Evolutionary conservation across 2,888 invertebrate genomes (phyloP), one percentile per base, ranked within the genome.

Genomic region (Cistogaster globosa): DNA sequence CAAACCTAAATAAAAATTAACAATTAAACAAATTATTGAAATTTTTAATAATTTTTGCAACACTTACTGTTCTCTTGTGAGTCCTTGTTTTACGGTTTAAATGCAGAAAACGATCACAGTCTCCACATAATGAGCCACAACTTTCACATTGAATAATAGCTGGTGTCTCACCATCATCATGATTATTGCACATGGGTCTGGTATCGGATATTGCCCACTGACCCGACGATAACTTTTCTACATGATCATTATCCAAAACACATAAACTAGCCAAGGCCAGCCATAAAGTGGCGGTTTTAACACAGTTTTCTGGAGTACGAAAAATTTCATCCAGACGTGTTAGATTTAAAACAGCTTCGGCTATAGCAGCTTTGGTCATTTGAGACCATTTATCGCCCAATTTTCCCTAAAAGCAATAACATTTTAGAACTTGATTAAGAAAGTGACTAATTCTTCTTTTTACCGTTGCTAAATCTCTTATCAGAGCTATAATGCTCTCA

Each of bases 61-160:
- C 26, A 72, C 88, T 77, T 76, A 92, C 93, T 57, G 93, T 93
- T 92, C 98, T 93, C 87, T 96, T 96, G 92, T 99, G 99, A 84
- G 95, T 94, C 79, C 97, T 94, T 1, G 97, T 97, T 89, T 96
- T 95, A 68, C 98, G 94, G 91, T 97, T 98, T 75, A 99, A 94
- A 93, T 99, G 99, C 83, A 99, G 93, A 91, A 98, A 97, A 74
- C 98, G 94, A 93, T 99, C 99, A 92, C 99, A 99, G 91, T 99
- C 99, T 0, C 96, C 96, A 92, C 99, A 99, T 45, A 99, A 94
- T 86, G 98, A 96, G 22, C 98, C 98, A 91, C 99, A 99, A 9
- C 94, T 94, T 88, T 95, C 96, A 92, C 99, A 99, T 88, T 98
- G 97, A 83, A 99, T 97, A 83, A 98, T 97, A 0, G 98, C 99